Conservation (phyloP, 2,888 invertebrate species). For the Lithophane socia region DNA sequence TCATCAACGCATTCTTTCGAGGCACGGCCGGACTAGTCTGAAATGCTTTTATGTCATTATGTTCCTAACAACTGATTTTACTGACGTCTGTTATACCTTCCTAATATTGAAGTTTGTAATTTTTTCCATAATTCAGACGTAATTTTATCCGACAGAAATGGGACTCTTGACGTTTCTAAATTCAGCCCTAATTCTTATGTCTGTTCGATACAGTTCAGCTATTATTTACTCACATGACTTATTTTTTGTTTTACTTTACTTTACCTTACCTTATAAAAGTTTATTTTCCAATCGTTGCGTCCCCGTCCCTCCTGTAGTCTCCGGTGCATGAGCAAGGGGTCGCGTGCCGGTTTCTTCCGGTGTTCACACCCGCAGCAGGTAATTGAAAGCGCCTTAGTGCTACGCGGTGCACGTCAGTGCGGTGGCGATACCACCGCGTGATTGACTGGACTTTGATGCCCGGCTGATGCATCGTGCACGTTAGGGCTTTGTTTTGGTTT, state of each 20-base stretch:
- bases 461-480: slow-evolving; percentile 45
- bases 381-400: slow-evolving; percentile 61
- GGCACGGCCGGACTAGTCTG: too few relatives aligned
- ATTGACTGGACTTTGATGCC: slow-evolving; percentile 56
- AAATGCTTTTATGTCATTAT: not conserved
- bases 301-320: not conserved
- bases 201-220: not conserved
- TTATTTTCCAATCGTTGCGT: not conserved
- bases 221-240: not conserved
- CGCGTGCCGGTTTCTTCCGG: slow-evolving; percentile 63
- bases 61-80: too few relatives aligned
- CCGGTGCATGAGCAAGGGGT: slow-evolving; percentile 25
- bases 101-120: too few relatives aligned
- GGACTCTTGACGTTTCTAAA: not conserved
- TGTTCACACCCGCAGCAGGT: slow-evolving; percentile 62
- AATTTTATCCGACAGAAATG: not conserved
- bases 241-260: not conserved
- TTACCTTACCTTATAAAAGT: not conserved
- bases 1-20: too few relatives aligned
- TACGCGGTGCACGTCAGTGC: slow-evolving; percentile 25
- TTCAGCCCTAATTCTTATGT: too few relatives aligned
- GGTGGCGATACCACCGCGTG: slow-evolving; percentile 53
- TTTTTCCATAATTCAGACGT: too few relatives aligned
- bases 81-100: too few relatives aligned
- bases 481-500: slow-evolving; percentile 9